These are phyloP conservation scores for Paragorgia papillata DNA, from an alignment of 92 coral and sea anemone species.

Conservation along the genomic window DNA sequence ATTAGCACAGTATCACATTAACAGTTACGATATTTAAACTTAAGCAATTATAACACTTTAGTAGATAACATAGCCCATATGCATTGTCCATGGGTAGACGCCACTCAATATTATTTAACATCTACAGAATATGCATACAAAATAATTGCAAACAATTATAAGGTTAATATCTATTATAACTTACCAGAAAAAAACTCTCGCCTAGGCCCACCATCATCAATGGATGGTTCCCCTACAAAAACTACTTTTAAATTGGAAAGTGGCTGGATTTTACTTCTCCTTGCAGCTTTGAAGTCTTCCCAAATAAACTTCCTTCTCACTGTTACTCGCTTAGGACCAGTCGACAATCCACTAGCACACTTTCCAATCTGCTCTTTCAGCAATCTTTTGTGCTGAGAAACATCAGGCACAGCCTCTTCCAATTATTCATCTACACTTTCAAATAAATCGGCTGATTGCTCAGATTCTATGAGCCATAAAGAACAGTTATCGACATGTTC, in stretches of 20 bases:
- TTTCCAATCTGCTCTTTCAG: too few relatives aligned
- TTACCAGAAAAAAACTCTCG: slow-evolving; percentile 42
- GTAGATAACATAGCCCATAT: too few relatives aligned
- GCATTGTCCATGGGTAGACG: too few relatives aligned
- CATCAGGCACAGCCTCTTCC: slow-evolving; percentile 8
- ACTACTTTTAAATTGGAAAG: slow-evolving; percentile 64
- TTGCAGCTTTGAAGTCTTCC: slow-evolving; percentile 32
- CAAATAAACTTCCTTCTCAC: too few relatives aligned
- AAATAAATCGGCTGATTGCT: slow-evolving; percentile 23
- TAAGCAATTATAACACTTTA: too few relatives aligned
- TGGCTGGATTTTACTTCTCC: slow-evolving; percentile 42
- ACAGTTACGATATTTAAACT: too few relatives aligned
- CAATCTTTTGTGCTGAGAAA: slow-evolving; percentile 24
- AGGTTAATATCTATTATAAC: not conserved
- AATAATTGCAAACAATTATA: too few relatives aligned
- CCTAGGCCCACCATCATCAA: slow-evolving; percentile 68
- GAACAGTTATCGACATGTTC: slow-evolving; percentile 75
- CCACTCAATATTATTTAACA: too few relatives aligned
- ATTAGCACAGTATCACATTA: too few relatives aligned
- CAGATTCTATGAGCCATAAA: too few relatives aligned
- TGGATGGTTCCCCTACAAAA: slow-evolving; percentile 68
- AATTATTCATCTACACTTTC: not conserved
- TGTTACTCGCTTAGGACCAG: slow-evolving; percentile 14
- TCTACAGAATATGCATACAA: too few relatives aligned
- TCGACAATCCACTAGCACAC: slow-evolving; percentile 2